Conservation (phyloP, 1,140 invertebrate genomes). For the Aphelinus certus region DNA sequence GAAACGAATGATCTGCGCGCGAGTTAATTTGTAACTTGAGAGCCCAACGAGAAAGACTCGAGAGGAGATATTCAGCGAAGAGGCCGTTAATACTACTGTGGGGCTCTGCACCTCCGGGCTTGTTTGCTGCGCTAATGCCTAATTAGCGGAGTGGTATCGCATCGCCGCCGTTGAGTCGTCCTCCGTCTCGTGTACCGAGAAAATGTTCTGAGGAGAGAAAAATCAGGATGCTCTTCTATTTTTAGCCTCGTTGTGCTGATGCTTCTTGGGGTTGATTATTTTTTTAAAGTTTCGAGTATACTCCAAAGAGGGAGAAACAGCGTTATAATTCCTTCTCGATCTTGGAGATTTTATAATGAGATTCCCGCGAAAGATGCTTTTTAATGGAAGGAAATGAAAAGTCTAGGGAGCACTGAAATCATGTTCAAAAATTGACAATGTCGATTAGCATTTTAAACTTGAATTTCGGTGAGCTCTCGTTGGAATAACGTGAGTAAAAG, state of each 20-base stretch:
- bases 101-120: conserved; percentile 48
- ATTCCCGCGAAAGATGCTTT: too few relatives aligned
- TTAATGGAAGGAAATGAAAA: too few relatives aligned
- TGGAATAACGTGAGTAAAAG: too few relatives aligned
- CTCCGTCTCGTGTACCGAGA: background rate
- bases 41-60: conserved; percentile 29
- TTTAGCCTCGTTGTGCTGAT: background rate
- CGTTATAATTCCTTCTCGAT: too few relatives aligned
- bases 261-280: too few relatives aligned
- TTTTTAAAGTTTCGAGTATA: too few relatives aligned
- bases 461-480: too few relatives aligned
- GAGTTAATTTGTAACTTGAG: conserved; percentile 63
- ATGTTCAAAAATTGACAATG: too few relatives aligned
- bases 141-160: conserved; percentile 62
- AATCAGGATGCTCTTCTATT: background rate
- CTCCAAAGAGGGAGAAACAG: too few relatives aligned
- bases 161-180: conserved; percentile 52
- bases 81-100: conserved; percentile 41
- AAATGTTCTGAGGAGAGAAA: background rate
- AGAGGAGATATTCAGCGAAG: conserved; percentile 30
- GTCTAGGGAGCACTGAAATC: too few relatives aligned
- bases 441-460: too few relatives aligned
- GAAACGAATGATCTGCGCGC: conserved; percentile 59
- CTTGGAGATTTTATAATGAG: too few relatives aligned
- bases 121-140: conserved; percentile 64